These are phyloP conservation scores for Micrasema longulum DNA, from an alignment of 1,140 invertebrate genomes.

Conservation along the genomic window DNA sequence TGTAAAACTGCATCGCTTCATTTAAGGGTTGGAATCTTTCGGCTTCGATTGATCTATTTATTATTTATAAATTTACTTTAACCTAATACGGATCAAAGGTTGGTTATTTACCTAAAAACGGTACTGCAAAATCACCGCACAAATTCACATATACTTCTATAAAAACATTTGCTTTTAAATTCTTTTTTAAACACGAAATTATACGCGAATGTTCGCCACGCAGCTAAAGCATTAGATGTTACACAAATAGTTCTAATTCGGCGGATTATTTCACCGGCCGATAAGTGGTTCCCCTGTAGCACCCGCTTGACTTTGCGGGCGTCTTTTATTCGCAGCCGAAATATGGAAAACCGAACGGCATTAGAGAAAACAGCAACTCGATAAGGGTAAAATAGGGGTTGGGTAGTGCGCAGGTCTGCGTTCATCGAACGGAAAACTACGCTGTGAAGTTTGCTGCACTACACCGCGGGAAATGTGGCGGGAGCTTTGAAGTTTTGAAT, in stretches of 20 bases:
- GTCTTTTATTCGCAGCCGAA: slow-evolving; percentile 20
- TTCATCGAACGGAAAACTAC: slow-evolving; percentile 42
- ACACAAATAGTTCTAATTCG: neutral
- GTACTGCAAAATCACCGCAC: slow-evolving; percentile 27
- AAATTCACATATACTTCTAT: slow-evolving; percentile 9
- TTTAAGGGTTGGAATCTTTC: slow-evolving; percentile 9
- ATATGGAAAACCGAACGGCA: slow-evolving; percentile 27
- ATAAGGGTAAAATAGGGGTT: slow-evolving; percentile 11
- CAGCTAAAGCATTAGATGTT: neutral
- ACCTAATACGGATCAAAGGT: neutral
- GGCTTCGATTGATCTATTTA: too few species aligned
- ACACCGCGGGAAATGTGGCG: neutral
- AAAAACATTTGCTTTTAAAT: slow-evolving; percentile 10
- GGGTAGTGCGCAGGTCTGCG: slow-evolving; percentile 20
- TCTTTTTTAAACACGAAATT: slow-evolving; percentile 26
- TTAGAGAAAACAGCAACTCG: slow-evolving; percentile 6
- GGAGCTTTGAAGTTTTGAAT: neutral
- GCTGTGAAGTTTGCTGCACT: slow-evolving; percentile 5
- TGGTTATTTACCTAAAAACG: slow-evolving; percentile 16
- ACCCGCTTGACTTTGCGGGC: slow-evolving; percentile 1
- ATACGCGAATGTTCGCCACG: neutral
- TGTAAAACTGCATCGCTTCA: slow-evolving; percentile 11
- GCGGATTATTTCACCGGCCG: neutral
- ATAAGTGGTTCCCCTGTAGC: neutral
- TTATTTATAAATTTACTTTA: too few species aligned